Conservation (phyloP, 2,888 invertebrate species). For the Drosophila yooni region DNA sequence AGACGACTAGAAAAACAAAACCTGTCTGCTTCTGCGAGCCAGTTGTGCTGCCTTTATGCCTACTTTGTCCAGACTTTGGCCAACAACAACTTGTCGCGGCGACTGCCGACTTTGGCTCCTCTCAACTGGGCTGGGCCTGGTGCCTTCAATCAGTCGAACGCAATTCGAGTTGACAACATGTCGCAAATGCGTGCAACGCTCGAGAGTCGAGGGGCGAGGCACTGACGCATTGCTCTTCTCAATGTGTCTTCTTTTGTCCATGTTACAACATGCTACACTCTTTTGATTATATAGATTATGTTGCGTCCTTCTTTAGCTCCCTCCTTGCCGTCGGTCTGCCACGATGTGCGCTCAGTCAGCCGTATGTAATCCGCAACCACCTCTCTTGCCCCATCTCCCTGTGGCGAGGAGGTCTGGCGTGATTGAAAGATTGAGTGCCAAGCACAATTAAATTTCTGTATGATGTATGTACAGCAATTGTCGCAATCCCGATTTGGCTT, state of each 20-base stretch:
- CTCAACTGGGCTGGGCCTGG: slow-evolving; percentile 36
- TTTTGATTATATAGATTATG: slow-evolving; percentile 78
- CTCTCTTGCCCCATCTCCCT: background rate
- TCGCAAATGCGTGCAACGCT: slow-evolving; percentile 75
- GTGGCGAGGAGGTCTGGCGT: slow-evolving; percentile 45
- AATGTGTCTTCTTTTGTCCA: slow-evolving; percentile 23
- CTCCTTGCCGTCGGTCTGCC: background rate
- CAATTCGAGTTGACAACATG: slow-evolving; percentile 84
- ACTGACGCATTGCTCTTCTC: slow-evolving; percentile 11
- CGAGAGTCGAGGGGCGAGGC: slow-evolving; percentile 1
- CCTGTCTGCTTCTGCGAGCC: slow-evolving; percentile 60
- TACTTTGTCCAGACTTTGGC: slow-evolving; percentile 52
- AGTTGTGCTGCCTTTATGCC: slow-evolving; percentile 56
- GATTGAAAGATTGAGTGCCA: slow-evolving; percentile 84
- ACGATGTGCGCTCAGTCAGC: slow-evolving; percentile 41
- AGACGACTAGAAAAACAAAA: slow-evolving; percentile 38
- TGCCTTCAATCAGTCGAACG: slow-evolving; percentile 82
- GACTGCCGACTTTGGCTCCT: slow-evolving; percentile 37
- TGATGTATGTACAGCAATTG: slow-evolving; percentile 76
- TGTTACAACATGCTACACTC: slow-evolving; percentile 72
- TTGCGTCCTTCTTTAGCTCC: slow-evolving; percentile 37
- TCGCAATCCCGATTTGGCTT: slow-evolving; percentile 73
- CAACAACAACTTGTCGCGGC: slow-evolving; percentile 65
- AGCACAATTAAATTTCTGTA: slow-evolving; percentile 76
- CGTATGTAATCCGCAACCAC: slow-evolving; percentile 60